Evolutionary conservation across 2,797 vertebrate genomes (phyloP).

Genomic region (Enteromius unitaeniatus): DNA sequence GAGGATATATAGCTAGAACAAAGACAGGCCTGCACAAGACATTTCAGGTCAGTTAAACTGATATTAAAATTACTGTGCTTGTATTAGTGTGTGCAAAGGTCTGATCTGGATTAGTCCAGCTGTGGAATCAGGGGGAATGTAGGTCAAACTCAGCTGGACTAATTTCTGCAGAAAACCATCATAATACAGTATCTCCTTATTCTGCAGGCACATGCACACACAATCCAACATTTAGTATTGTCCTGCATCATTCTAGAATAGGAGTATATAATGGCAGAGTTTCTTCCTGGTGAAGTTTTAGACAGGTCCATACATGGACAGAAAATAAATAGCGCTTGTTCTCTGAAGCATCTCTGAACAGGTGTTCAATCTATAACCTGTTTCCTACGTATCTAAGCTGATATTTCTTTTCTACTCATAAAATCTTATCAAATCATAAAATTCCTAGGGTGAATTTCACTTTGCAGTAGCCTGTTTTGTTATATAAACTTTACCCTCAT

Average conservation of each 20-base stretch:
- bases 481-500: constrained; percentile 6
- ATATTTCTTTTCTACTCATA: neutral
- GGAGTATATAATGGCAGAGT: neutral
- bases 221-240: neutral
- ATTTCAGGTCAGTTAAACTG: neutral
- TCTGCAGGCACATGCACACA: neutral
- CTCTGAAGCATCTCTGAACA: neutral
- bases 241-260: neutral
- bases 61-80: neutral
- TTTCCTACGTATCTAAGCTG: neutral
- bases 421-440: constrained; percentile 1
- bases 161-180: constrained; percentile 20
- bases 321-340: neutral
- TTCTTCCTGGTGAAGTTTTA: constrained; percentile 1
- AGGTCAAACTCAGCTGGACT: constrained; percentile 37
- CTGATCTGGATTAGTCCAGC: constrained; percentile 48
- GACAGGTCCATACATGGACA: neutral
- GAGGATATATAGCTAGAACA: neutral
- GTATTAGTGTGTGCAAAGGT: constrained; percentile 17
- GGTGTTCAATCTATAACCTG: neutral
- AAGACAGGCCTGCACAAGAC: neutral
- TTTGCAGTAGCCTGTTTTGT: neutral
- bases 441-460: neutral
- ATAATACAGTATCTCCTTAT: neutral
- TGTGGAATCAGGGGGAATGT: constrained; percentile 43